These are phyloP conservation scores for Sepioteuthis lessoniana DNA, from an alignment of 2,888 invertebrate genomes.

Conservation along the genomic window DNA sequence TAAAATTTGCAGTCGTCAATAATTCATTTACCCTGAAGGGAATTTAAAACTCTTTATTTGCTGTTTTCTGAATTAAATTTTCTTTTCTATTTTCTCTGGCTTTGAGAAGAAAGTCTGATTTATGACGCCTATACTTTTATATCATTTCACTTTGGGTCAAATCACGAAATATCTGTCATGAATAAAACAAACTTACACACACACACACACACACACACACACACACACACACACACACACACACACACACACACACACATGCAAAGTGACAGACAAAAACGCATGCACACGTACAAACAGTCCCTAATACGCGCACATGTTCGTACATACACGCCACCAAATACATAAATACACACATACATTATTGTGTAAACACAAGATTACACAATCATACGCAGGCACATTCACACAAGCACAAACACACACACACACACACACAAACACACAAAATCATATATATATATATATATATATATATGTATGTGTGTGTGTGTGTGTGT, in stretches of 20 bases:
- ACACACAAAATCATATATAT: not conserved
- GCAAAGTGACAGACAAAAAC: not conserved
- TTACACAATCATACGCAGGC: not conserved
- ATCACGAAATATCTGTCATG: not conserved
- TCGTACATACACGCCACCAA: not conserved
- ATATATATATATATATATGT: not conserved
- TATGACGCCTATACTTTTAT: not conserved
- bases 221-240: not conserved
- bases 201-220: not conserved
- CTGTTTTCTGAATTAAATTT: not conserved
- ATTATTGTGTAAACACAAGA: too few species aligned
- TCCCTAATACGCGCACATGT: not conserved
- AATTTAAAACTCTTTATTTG: conserved; percentile 19
- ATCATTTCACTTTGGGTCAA: not conserved
- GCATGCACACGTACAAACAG: not conserved
- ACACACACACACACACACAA: not conserved
- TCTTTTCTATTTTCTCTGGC: not conserved
- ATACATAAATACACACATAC: too few species aligned
- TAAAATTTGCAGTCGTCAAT: not conserved
- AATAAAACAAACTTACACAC: too few species aligned
- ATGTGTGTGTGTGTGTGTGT: not conserved
- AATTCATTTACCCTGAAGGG: conserved; percentile 8
- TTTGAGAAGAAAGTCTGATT: not conserved
- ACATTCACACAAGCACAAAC: not conserved
- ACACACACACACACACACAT: not conserved